Conservation (phyloP, 2,888 invertebrate genomes). For the Eucera pruinosa region DNA sequence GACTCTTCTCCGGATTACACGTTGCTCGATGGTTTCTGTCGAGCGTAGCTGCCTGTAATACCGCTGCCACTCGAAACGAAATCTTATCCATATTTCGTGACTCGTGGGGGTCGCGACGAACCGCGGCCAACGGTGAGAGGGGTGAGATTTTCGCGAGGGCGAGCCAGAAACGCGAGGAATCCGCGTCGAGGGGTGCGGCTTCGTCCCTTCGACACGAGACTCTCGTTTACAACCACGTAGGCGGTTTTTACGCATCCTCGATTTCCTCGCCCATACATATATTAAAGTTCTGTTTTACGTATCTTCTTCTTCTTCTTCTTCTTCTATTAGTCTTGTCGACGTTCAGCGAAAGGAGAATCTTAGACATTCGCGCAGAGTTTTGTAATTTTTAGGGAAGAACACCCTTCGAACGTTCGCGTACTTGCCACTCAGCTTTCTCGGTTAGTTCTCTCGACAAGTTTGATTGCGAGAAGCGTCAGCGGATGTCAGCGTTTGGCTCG, state of each 20-base stretch:
- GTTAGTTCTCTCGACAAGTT: constrained; percentile 58
- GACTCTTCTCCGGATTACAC: constrained; percentile 70
- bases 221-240: constrained; percentile 66
- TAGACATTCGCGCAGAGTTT: constrained; percentile 59
- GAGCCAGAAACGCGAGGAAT: constrained; percentile 35
- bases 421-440: constrained; percentile 23
- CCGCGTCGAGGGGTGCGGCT: constrained; percentile 18
- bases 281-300: constrained; percentile 73
- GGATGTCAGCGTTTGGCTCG: constrained; percentile 53
- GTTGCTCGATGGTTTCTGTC: constrained; percentile 47
- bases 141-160: constrained; percentile 8
- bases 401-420: constrained; percentile 23
- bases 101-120: constrained; percentile 27
- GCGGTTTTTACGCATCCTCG: constrained; percentile 66
- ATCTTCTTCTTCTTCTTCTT: constrained; percentile 20
- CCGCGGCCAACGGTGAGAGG: neutral
- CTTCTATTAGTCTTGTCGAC: neutral
- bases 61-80: constrained; percentile 62
- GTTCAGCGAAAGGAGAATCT: constrained; percentile 49
- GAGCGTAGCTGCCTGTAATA: constrained; percentile 50
- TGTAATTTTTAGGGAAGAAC: constrained; percentile 60
- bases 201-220: constrained; percentile 42
- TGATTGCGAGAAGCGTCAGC: constrained; percentile 67
- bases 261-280: constrained; percentile 51
- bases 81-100: constrained; percentile 69